These are phyloP conservation scores for Propithecus coquereli DNA, from an alignment of 2,113 vertebrate species.

Conservation along the genomic window DNA sequence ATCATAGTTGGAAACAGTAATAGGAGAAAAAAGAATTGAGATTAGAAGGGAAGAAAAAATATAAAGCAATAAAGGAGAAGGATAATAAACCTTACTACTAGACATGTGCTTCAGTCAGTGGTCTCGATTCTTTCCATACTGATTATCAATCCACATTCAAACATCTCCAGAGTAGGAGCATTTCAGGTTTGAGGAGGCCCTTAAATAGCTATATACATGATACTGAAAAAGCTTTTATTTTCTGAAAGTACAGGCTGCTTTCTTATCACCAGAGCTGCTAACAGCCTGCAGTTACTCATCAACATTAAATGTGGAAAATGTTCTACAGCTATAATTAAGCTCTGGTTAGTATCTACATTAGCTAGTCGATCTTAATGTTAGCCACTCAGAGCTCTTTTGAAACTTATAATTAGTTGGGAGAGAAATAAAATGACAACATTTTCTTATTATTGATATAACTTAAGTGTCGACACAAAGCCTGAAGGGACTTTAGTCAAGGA, in stretches of 20 bases:
- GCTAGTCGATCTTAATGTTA: neutral
- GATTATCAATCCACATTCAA: neutral
- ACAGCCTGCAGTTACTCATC: neutral
- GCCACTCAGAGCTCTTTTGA: neutral
- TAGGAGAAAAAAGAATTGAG: neutral
- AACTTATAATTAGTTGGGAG: conserved; percentile 45
- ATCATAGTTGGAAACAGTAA: neutral
- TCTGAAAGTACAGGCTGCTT: neutral
- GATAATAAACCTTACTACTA: neutral
- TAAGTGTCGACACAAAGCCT: neutral
- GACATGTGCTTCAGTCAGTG: no score
- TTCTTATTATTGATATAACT: conserved; percentile 1
- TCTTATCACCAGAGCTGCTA: conserved; percentile 19
- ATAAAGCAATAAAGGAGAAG: neutral
- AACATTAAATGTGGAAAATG: conserved; percentile 25
- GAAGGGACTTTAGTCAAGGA: neutral
- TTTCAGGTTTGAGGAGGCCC: neutral
- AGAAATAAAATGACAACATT: conserved; percentile 4
- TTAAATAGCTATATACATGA: neutral
- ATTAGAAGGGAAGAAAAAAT: neutral
- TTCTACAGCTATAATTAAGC: conserved; percentile 40
- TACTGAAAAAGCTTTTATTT: neutral
- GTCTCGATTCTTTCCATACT: neutral
- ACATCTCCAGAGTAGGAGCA: neutral
- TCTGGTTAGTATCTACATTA: conserved; percentile 23